A percentile compares a stretch with the other conserved stretches of the same genome.
Evolutionary conservation across 2,113 vertebrate genomes (phyloP).

Genomic region (Eurypyga helias): DNA sequence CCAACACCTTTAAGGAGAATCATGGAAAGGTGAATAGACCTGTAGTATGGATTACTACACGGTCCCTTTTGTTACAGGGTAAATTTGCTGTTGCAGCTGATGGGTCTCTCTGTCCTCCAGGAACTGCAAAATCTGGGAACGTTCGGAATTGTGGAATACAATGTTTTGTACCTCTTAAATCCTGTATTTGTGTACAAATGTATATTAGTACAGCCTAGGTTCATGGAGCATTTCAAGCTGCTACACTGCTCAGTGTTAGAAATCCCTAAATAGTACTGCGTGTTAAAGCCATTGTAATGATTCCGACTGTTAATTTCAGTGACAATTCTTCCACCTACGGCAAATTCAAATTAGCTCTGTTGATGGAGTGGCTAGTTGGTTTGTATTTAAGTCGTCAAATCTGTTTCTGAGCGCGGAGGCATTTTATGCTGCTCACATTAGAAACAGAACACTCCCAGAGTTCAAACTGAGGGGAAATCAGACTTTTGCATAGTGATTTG

Average conservation of each 20-base stretch:
- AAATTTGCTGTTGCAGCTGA: background rate
- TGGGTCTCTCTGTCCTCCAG: background rate
- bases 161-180: background rate
- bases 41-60: background rate
- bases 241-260: background rate
- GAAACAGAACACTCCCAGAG: background rate
- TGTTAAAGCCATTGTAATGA: background rate
- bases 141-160: background rate
- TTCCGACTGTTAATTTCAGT: constrained; percentile 9
- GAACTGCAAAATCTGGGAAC: background rate
- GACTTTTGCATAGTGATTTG: background rate
- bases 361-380: background rate
- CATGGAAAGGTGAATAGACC: background rate
- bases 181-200: background rate
- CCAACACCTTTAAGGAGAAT: background rate
- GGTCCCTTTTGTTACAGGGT: background rate
- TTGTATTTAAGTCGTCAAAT: background rate
- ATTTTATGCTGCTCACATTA: background rate
- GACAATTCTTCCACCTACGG: background rate
- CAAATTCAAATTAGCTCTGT: background rate
- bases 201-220: background rate
- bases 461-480: background rate
- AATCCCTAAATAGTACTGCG: background rate
- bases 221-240: background rate
- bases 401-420: background rate